phyloP scores from a whole-genome alignment of 1,140 invertebrate genomes.

The Nomia melanderi region DNA sequence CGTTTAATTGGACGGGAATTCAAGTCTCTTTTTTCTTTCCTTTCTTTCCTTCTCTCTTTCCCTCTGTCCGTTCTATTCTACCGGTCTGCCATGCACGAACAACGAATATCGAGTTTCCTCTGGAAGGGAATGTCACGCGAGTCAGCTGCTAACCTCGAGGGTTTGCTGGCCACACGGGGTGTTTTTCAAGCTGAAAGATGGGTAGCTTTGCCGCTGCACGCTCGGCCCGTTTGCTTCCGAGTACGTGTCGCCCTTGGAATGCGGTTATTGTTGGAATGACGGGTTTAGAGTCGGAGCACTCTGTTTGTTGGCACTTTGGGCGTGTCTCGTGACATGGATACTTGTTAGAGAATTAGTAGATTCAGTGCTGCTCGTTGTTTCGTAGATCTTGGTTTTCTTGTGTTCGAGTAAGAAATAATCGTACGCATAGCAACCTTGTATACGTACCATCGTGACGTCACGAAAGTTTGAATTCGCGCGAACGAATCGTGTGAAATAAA shows the following conservation, averaged over 20 bases:
- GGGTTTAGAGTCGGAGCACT: neutral
- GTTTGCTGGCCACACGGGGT: neutral
- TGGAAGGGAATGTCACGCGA: neutral
- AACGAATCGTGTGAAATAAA: too few relatives aligned
- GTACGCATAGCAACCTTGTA: too few relatives aligned
- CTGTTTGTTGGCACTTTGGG: neutral
- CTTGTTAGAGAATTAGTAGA: too few relatives aligned
- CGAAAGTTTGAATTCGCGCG: too few relatives aligned
- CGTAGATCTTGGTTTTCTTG: too few relatives aligned
- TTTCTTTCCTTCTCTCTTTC: neutral
- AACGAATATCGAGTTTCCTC: constrained; percentile 28
- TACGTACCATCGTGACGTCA: too few relatives aligned
- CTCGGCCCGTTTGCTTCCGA: neutral
- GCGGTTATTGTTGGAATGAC: neutral
- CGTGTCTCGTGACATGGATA: neutral
- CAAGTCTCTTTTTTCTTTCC: neutral
- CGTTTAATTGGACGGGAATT: constrained; percentile 47
- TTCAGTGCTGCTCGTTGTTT: too few relatives aligned
- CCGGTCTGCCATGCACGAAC: neutral
- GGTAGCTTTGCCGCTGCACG: neutral
- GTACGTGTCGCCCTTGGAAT: neutral
- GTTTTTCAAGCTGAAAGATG: neutral
- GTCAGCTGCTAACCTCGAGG: neutral
- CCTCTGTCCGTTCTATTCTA: too few relatives aligned
- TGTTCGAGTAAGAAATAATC: too few relatives aligned